phyloP scores from a whole-genome alignment of 2,797 vertebrate species.

The Petrocephalus sullivani region DNA sequence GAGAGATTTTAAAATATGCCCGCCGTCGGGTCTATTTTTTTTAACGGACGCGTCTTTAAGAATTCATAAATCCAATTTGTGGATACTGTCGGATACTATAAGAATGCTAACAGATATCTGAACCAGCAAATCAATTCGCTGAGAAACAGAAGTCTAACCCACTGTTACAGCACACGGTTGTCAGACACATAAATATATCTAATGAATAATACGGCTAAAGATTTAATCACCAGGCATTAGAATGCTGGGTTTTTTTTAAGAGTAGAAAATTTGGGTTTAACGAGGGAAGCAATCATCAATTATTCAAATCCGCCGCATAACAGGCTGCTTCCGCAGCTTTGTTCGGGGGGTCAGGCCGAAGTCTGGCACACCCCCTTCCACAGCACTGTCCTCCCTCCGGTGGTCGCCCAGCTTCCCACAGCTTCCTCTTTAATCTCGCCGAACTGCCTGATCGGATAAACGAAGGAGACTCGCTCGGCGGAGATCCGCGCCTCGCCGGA shows the following conservation, averaged over 20 bases:
- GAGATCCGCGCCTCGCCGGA: not conserved
- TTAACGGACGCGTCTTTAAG: not conserved
- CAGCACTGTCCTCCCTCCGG: not conserved
- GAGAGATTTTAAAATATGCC: not conserved
- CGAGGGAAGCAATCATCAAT: constrained; percentile 62
- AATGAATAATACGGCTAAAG: constrained; percentile 10
- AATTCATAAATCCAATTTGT: not conserved
- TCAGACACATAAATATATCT: not conserved
- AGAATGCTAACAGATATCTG: not conserved
- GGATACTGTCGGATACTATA: not conserved
- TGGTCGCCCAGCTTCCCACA: constrained; percentile 23
- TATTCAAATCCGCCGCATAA: constrained; percentile 63
- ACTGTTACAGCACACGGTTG: not conserved
- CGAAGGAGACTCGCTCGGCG: constrained; percentile 28
- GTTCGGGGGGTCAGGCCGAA: not conserved
- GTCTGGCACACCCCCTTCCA: constrained; percentile 15
- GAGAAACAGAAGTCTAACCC: not conserved
- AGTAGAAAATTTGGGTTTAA: constrained; percentile 55
- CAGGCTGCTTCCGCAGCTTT: constrained; percentile 13
- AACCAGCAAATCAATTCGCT: not conserved
- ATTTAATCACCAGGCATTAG: constrained; percentile 1
- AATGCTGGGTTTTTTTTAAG: not conserved
- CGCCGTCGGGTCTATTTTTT: not conserved
- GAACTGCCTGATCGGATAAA: constrained; percentile 34
- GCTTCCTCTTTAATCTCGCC: constrained; percentile 30